Percentiles rank a stretch among this genome's conserved stretches.
Conservation (phyloP, 2,888 invertebrate genomes). For the Boloria selene region DNA sequence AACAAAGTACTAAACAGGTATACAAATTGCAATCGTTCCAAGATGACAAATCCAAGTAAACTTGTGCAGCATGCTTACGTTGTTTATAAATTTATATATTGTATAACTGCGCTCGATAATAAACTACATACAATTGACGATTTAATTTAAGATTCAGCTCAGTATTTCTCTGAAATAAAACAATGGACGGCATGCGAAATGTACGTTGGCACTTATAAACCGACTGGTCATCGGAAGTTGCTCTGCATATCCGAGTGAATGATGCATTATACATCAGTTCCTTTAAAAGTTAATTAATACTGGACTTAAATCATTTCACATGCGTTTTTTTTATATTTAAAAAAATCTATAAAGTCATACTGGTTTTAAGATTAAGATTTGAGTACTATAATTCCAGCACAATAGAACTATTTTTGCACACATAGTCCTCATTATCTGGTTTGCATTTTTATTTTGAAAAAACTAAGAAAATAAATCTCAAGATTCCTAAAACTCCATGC, state of each 20-base stretch:
- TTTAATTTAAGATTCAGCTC: constrained; percentile 39
- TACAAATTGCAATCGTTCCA: too few species aligned
- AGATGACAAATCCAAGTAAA: too few species aligned
- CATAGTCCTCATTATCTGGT: too few species aligned
- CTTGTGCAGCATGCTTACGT: not conserved
- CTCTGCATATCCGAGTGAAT: constrained; percentile 38
- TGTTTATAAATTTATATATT: constrained; percentile 11
- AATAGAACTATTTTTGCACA: too few species aligned
- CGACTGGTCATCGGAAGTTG: constrained; percentile 34
- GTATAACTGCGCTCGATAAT: constrained; percentile 7
- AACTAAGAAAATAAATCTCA: too few species aligned
- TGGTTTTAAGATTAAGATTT: too few species aligned
- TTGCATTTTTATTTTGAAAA: too few species aligned
- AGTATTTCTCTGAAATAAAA: constrained; percentile 37
- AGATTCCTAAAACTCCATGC: too few species aligned
- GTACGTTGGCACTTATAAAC: constrained; percentile 21
- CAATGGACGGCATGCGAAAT: constrained; percentile 33
- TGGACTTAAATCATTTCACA: not conserved
- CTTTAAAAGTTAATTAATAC: constrained; percentile 10
- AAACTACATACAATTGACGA: constrained; percentile 22
- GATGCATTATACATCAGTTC: constrained; percentile 28
- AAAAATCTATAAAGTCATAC: too few species aligned
- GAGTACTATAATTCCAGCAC: too few species aligned
- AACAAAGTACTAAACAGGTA: too few species aligned
- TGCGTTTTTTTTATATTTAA: too few species aligned